A percentile compares a stretch with the other conserved stretches of the same genome.
These are phyloP conservation scores for Eutolmus rufibarbis DNA, from an alignment of 2,888 invertebrate species.

Conservation along the genomic window DNA sequence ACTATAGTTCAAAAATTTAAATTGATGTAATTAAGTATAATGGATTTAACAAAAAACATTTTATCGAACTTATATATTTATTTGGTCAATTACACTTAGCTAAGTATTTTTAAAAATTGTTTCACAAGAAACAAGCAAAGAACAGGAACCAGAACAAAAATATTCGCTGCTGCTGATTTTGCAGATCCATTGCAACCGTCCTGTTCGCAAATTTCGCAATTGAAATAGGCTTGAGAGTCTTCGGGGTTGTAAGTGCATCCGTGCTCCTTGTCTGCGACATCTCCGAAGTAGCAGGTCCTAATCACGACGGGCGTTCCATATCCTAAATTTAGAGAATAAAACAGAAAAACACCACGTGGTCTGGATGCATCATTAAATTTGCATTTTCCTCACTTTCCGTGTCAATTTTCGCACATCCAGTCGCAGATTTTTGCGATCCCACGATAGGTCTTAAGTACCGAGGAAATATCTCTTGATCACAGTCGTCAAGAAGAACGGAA, in stretches of 20 bases:
- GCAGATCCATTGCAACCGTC: slow-evolving; percentile 57
- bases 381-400: slow-evolving; percentile 6
- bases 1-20: background rate
- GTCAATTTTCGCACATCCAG: slow-evolving; percentile 9
- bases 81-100: background rate
- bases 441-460: slow-evolving; percentile 43
- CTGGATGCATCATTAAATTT: background rate
- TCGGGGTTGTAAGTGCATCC: slow-evolving; percentile 57
- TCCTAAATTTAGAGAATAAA: background rate
- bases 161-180: slow-evolving; percentile 51
- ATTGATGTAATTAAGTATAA: background rate
- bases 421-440: slow-evolving; percentile 5
- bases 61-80: background rate
- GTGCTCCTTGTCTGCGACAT: slow-evolving; percentile 52
- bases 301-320: slow-evolving; percentile 50
- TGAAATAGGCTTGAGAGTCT: background rate
- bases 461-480: slow-evolving; percentile 53
- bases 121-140: background rate
- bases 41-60: background rate
- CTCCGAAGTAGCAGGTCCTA: slow-evolving; percentile 57
- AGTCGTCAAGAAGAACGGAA: slow-evolving; percentile 10
- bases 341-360: background rate
- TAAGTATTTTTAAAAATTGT: background rate
- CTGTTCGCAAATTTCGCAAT: slow-evolving; percentile 56
- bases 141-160: background rate